Evolutionary conservation across 53 echinoderm and acorn worm genomes (phyloP), one percentile per base, ranked within the genome.

Genomic region (Holothuria leucospilota): DNA sequence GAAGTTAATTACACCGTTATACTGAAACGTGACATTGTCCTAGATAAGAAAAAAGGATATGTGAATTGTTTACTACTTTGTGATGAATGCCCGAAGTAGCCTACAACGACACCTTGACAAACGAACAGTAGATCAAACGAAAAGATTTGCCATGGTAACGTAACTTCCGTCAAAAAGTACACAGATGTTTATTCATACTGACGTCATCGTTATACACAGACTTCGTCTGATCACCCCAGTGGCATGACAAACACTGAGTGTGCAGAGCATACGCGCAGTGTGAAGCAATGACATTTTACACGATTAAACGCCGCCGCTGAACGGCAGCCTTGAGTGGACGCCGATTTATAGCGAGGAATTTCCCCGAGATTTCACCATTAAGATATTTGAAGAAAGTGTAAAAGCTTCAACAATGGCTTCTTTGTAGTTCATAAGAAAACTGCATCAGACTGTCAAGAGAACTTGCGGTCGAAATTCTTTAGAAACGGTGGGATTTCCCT

Each of bases 111-210:
- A 34, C 34, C 46, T 46, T 46, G 11, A 46, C 46, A 46, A 46
- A 46, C 0, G 46, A 46, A 46, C 46, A 46, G 11, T 5, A 46
- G 8, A 46, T 46, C 8, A 56, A 75, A 12, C 27, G 49, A 75
- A 49, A 75, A 42, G 28, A 49, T 75, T 75, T 27, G 75, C 52
- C 75, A 75, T 75, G 75, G 75, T 13, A 75, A 75, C 75, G n/a
- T 52, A 21, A 75, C 75, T 49, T 75, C 75, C 75, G 75, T 75
- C 75, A 49, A 75, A 75, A 75, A 75, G 75, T 75, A 75, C 75
- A 75, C 51, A 75, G 52, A 75, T 75, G 75, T 51, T 75, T 75
- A 75, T 75, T 75, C 75, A 75, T 49, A 23, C 7, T 75, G 75
- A 75, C 75, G 51, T 75, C 75, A 75, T 75, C 52, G 51, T 28